Base-by-base conservation (phyloP, 2,113 vertebrate species). In the Pelvicachromis taeniatus region DNA sequence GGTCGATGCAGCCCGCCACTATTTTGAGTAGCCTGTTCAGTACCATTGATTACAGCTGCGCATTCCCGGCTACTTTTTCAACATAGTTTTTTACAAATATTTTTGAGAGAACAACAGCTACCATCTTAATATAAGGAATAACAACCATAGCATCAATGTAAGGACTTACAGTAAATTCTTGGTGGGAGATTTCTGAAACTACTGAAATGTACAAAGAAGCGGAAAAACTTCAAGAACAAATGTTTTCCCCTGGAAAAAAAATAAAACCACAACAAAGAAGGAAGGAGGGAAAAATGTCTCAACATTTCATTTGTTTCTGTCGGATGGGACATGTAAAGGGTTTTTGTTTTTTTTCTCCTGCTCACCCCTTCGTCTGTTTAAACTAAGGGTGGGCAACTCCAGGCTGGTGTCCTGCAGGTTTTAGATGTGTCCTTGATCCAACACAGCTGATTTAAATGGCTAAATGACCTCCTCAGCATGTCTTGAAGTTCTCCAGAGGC, bases 281-380 rank as follows among this genome's bases (percentile, higher is more conserved):
- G 58, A 35, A 2, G 0, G 4, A 63, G 31, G 2, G 2, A 38
- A 63, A 63, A 35, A 63, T n/a, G 59, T n/a, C 31, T 63, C 6
- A n/a, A 31, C 17, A n/a, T 3, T 63, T 19, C 31, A 38, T 63
- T 38, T 63, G n/a, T n/a, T 38, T 35, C 59, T 63, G 59, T 63
- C 1, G 6, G 1, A 31, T 0, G 17, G 31, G 17, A 38, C 31
- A 38, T 4, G 31, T 38, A 63, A 63, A 63, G 17, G 59, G 35
- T 17, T 1, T 12, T n/a, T 35, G n/a, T n/a, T n/a, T 42, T 10
- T 10, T 38, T 1, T 4, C 4, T 26, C 26, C 26, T 3, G 2
- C 11, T 40, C 10, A 6, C 40, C 5, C 40, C 10, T 38, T 38
- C 12, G 59, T 7, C 31, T 38, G 59, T 10, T 10, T 38, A 38